These are phyloP conservation scores for Abscondita cerata DNA, from an alignment of 2,888 invertebrate genomes.

Conservation along the genomic window DNA sequence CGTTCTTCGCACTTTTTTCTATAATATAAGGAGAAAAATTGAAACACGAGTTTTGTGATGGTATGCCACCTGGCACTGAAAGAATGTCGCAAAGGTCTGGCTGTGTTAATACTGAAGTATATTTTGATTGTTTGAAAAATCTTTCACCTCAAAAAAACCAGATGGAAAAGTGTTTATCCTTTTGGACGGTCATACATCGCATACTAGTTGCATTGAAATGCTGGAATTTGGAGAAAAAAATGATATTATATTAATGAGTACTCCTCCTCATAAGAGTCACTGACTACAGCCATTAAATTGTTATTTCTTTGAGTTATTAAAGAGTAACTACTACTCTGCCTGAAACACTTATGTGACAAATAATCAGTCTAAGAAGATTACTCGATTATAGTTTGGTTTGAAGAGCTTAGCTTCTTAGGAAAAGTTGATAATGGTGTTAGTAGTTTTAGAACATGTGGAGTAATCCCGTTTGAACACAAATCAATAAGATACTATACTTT, in stretches of 20 bases:
- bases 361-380: neutral
- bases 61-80: conserved; percentile 30
- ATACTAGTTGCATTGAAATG: conserved; percentile 25
- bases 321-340: neutral
- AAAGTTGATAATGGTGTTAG: conserved; percentile 8
- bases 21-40: conserved; percentile 41
- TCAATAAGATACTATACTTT: neutral
- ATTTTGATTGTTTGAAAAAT: conserved; percentile 39
- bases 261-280: conserved; percentile 27
- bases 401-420: no score
- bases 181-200: conserved; percentile 30
- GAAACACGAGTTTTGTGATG: conserved; percentile 37
- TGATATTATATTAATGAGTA: conserved; percentile 26
- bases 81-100: conserved; percentile 44
- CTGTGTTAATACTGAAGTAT: conserved; percentile 40
- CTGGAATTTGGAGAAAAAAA: conserved; percentile 26
- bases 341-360: neutral
- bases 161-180: conserved; percentile 22
- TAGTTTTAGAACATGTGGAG: conserved; percentile 9
- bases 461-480: conserved; percentile 6
- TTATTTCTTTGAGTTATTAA: conserved; percentile 2
- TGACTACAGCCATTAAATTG: neutral
- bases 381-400: no score
- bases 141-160: neutral
- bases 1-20: conserved; percentile 40